phyloP scores from a whole-genome alignment of 64 coral and sea anemone genomes.

The Trachythela sp. region DNA sequence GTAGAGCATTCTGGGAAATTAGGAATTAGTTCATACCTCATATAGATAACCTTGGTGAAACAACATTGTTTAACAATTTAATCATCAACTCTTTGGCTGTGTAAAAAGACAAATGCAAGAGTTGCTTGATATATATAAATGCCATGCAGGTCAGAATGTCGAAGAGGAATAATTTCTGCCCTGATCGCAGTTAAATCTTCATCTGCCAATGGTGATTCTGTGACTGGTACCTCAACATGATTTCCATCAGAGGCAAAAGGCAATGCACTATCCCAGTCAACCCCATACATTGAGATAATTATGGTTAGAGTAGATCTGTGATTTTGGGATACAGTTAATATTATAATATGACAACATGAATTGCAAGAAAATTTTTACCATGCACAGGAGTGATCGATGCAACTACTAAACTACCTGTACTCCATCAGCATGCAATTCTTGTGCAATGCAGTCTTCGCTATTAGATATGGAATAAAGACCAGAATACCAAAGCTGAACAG shows the following conservation, averaged over 20 bases:
- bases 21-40: too few relatives aligned
- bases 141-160: conserved; percentile 14
- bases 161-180: conserved; percentile 28
- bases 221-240: not conserved
- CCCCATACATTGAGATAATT: conserved; percentile 27
- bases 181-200: conserved; percentile 5
- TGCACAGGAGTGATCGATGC: not conserved
- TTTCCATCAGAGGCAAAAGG: not conserved
- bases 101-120: conserved; percentile 45
- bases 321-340: not conserved
- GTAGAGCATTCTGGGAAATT: too few relatives aligned
- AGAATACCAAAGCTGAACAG: not conserved
- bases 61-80: too few relatives aligned
- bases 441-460: conserved; percentile 27
- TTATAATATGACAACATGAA: not conserved
- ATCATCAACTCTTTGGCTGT: too few relatives aligned
- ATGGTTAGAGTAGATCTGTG: too few relatives aligned
- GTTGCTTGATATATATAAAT: conserved; percentile 42
- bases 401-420: conserved; percentile 1
- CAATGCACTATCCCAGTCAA: conserved; percentile 49
- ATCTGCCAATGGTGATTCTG: not conserved
- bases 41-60: too few relatives aligned
- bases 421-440: conserved; percentile 27
- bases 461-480: conserved; percentile 41
- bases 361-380: not conserved